phyloP scores from a whole-genome alignment of 2,888 invertebrate genomes.

The Alentia gelatinosa region DNA sequence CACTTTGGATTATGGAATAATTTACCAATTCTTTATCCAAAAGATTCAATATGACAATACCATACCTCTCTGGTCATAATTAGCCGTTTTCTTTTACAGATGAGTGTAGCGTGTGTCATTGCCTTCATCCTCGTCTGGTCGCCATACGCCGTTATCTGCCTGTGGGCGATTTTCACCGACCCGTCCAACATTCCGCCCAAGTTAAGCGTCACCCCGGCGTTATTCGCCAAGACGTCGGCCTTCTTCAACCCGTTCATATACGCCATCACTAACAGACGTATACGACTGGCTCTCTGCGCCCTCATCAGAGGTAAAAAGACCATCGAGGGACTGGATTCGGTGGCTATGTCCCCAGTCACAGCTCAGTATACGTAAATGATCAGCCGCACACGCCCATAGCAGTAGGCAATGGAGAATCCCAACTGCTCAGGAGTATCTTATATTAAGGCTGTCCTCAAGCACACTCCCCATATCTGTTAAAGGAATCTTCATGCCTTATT shows the following conservation, averaged over 20 bases:
- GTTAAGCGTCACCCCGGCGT: not conserved
- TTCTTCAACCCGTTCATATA: constrained; percentile 5
- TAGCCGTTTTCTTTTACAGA: too few species aligned
- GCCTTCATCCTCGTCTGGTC: constrained; percentile 6
- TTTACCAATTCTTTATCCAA: too few species aligned
- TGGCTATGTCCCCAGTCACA: not conserved
- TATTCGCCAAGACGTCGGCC: constrained; percentile 27
- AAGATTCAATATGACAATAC: too few species aligned
- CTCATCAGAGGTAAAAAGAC: not conserved
- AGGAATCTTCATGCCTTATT: too few species aligned
- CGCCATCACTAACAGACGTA: not conserved
- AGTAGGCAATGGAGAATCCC: too few species aligned
- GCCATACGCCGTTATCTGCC: not conserved
- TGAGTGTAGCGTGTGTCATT: not conserved
- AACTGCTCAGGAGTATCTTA: too few species aligned
- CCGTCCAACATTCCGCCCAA: not conserved
- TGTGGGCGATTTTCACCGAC: not conserved
- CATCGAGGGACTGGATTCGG: not conserved
- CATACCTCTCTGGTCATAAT: too few species aligned
- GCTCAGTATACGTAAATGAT: too few species aligned
- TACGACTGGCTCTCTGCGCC: not conserved
- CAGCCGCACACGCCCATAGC: too few species aligned
- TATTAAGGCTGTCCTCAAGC: too few species aligned
- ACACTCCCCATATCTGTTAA: too few species aligned
- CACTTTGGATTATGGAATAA: too few species aligned